Percentiles rank a stretch among this genome's conserved stretches.
Evolutionary conservation across 2,797 vertebrate genomes (phyloP).

Genomic region (Sebastolobus altivelis): DNA sequence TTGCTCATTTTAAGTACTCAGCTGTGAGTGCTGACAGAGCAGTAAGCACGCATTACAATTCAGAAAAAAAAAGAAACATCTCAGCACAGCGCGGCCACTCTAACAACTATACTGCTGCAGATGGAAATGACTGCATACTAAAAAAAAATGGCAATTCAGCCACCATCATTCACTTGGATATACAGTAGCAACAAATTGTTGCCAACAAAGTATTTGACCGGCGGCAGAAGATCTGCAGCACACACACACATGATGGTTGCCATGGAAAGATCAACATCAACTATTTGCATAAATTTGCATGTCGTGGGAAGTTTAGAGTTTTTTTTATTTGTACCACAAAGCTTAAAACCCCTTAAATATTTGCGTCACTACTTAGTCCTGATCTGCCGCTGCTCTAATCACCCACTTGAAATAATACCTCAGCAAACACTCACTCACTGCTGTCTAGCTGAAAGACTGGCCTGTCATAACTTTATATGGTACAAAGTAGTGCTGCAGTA

Average conservation of each 20-base stretch:
- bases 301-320: conserved; percentile 3
- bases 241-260: conserved; percentile 43
- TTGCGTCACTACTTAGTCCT: neutral
- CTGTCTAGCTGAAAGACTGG: neutral
- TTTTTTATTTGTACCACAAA: neutral
- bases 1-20: conserved; percentile 58
- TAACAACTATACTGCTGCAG: conserved; percentile 24
- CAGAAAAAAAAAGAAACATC: conserved; percentile 42
- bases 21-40: conserved; percentile 68
- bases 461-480: neutral
- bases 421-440: neutral
- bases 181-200: conserved; percentile 27
- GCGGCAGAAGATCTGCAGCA: conserved; percentile 30
- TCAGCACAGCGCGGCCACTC: conserved; percentile 29
- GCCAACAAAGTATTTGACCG: conserved; percentile 27
- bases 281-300: conserved; percentile 61
- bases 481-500: neutral
- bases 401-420: conserved; percentile 14
- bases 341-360: neutral
- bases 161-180: conserved; percentile 26
- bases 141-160: conserved; percentile 25
- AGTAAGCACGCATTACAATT: conserved; percentile 44
- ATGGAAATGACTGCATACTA: conserved; percentile 24
- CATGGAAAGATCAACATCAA: conserved; percentile 36
- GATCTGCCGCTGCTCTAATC: neutral